phyloP scores from a whole-genome alignment of 2,113 vertebrate genomes.

The Cariama cristata region DNA sequence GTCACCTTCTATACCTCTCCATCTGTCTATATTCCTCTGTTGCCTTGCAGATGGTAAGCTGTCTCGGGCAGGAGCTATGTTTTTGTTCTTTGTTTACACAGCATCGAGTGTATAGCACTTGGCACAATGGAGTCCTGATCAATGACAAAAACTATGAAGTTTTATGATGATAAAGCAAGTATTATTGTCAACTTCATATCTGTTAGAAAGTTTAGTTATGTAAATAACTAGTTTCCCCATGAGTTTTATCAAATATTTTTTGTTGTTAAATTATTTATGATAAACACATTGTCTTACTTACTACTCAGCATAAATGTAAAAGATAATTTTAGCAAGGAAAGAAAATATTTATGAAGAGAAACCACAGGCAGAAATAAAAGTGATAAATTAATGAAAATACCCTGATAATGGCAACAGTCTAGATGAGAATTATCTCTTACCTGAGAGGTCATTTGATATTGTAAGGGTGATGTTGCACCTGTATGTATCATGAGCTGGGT shows the following conservation, averaged over 20 bases:
- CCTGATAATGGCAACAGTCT: neutral
- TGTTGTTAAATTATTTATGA: neutral
- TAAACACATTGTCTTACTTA: neutral
- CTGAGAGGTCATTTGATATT: neutral
- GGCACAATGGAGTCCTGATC: neutral
- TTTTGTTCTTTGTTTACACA: neutral
- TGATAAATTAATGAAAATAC: constrained; percentile 41
- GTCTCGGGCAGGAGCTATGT: neutral
- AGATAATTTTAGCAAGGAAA: constrained; percentile 24
- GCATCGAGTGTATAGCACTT: neutral
- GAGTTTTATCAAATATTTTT: constrained; percentile 57
- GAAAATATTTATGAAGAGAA: constrained; percentile 58
- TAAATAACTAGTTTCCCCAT: constrained; percentile 9
- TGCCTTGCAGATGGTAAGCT: constrained; percentile 36
- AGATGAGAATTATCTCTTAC: neutral
- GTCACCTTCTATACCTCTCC: constrained; percentile 18
- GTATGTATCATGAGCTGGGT: neutral
- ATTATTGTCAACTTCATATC: neutral
- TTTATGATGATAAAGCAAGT: constrained; percentile 47
- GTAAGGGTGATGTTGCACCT: neutral
- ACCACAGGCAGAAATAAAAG: neutral
- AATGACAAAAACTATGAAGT: neutral
- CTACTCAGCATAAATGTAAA: constrained; percentile 52
- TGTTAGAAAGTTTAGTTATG: neutral
- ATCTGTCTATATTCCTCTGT: neutral